Base-by-base conservation (phyloP, 2,113 vertebrate genomes). In the Nettapus auritus region DNA sequence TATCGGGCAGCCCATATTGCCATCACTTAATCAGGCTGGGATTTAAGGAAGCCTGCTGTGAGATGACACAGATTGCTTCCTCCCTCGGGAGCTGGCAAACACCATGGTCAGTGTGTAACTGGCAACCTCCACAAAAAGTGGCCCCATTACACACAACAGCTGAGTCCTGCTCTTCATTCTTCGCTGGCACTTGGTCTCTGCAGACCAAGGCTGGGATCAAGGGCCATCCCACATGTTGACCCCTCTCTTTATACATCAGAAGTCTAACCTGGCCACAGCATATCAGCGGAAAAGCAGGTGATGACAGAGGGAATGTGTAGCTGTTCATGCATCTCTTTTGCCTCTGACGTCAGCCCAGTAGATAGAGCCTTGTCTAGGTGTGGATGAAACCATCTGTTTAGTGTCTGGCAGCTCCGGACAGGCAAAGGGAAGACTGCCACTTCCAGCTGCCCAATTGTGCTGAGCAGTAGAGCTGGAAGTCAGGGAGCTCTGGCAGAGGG, bases 11-110 rank as follows among this genome's bases (percentile, higher is more conserved):
- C 92, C 88, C 95, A 93, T 95, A 93, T 84, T 95, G 93, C 66
- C 88, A 62, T 25, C 0, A 11, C 90, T 94, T 97, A 92, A 96
- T 96, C 94, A 96, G 92, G 92, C 66, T 3, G 66, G 88, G 95
- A 69, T 95, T 91, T 88, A 88, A 92, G 88, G 93, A 78, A 93
- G 79, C 93, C 93, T 1, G 57, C 93, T 96, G 93, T 76, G 94
- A 95, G 92, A 78, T 96, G 94, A 96, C 95, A 96, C 92, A 96
- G 95, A 96, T 96, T 92, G 82, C 52, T 90, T 34, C 52, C 42
- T 95, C 79, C 75, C 85, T 66, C 9, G 9, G 94, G 94, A 93
- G 93, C 67, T 7, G 68, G 71, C 13, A 0, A 91, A 9, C 90
- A 23, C 64, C 52, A 9, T 3, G 18, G 89, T 56, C 93, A 77